Conservation (phyloP, 2,113 vertebrate species). For the Sinocyclocheilus rhinocerous region DNA sequence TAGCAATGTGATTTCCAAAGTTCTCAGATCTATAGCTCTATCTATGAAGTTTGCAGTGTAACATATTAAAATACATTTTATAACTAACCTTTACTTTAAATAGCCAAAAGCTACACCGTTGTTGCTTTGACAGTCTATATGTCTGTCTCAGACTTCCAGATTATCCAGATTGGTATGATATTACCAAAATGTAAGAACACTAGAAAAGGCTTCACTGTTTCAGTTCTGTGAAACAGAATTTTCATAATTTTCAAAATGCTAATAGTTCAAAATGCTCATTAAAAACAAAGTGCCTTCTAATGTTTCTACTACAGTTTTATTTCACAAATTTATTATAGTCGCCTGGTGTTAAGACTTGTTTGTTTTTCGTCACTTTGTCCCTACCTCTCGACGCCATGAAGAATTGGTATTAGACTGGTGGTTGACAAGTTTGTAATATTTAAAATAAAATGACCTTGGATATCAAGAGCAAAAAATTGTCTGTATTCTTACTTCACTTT, state of each 20-base stretch:
- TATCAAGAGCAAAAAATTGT: background rate
- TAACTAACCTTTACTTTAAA: background rate
- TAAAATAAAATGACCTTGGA: background rate
- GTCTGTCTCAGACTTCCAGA: background rate
- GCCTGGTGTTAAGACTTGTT: background rate
- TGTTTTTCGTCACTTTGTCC: background rate
- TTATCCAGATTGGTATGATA: background rate
- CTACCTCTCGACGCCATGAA: background rate
- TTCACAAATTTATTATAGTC: background rate
- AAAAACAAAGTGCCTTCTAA: background rate
- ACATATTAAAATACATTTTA: background rate
- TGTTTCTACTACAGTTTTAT: background rate
- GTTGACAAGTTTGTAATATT: background rate
- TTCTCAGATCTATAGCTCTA: background rate
- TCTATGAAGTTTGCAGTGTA: background rate
- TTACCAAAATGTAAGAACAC: background rate
- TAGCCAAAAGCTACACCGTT: background rate
- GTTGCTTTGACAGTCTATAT: background rate
- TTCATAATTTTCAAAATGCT: background rate
- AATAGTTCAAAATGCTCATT: background rate
- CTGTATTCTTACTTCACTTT: too few relatives aligned
- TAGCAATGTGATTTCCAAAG: background rate
- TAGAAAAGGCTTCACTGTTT: background rate
- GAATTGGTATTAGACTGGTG: background rate
- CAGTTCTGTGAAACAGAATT: background rate